A percentile compares a stretch with the other conserved stretches of the same genome.
Conservation (phyloP, 2,888 invertebrate genomes). For the Ecliptopera silaceata region DNA sequence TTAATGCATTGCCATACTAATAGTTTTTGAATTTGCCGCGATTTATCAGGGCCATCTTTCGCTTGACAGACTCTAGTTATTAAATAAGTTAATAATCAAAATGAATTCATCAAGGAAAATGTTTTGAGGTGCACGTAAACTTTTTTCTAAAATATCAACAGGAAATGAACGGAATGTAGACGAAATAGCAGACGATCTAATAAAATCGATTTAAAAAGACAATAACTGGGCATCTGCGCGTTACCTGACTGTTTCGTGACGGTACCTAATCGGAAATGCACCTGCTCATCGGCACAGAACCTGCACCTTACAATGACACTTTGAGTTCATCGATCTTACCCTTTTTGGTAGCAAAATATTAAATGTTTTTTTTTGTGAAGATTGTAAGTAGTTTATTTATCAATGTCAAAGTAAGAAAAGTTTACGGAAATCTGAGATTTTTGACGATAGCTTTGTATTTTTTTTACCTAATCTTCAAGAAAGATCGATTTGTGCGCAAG, state of each 20-base stretch:
- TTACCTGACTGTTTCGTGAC: slow-evolving; percentile 13
- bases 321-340: slow-evolving; percentile 10
- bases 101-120: no score
- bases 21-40: no score
- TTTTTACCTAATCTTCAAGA: not conserved
- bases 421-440: not conserved
- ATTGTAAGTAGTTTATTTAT: not conserved
- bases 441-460: not conserved
- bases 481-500: not conserved
- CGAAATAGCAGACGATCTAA: no score
- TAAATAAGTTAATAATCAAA: no score
- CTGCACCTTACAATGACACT: not conserved
- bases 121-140: no score
- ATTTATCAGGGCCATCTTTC: no score
- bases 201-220: slow-evolving; percentile 1
- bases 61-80: no score
- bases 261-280: slow-evolving; percentile 18
- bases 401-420: slow-evolving; percentile 1
- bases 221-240: slow-evolving; percentile 6
- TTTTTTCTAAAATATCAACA: no score
- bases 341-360: not conserved
- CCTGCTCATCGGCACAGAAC: slow-evolving; percentile 17
- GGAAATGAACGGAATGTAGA: no score
- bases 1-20: no score
- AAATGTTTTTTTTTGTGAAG: not conserved